A percentile compares a stretch with the other conserved stretches of the same genome.
These are phyloP conservation scores for Argentina silus DNA, from an alignment of 2,797 vertebrate genomes.

Conservation along the genomic window DNA sequence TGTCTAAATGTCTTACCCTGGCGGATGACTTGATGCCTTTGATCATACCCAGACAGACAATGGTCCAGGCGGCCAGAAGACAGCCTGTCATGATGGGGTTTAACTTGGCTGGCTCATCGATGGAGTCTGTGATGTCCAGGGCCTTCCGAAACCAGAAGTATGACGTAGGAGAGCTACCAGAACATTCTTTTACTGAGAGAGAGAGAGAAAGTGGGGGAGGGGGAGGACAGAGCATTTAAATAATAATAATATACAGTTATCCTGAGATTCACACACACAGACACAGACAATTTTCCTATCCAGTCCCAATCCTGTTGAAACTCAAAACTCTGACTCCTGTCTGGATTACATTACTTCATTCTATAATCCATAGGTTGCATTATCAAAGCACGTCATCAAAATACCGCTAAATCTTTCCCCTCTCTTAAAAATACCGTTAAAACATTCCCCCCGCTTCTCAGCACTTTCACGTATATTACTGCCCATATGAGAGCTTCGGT, in stretches of 20 bases:
- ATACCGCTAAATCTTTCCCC: too few relatives aligned
- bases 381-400: too few relatives aligned
- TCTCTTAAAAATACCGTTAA: too few relatives aligned
- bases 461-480: too few relatives aligned
- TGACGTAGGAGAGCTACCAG: conserved; percentile 77
- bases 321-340: too few relatives aligned
- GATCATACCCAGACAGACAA: conserved; percentile 85
- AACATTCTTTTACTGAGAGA: conserved; percentile 75
- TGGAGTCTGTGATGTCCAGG: conserved; percentile 81
- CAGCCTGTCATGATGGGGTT: conserved; percentile 81
- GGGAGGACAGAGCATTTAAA: neutral
- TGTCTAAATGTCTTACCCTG: conserved; percentile 63
- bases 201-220: conserved; percentile 24
- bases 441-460: too few relatives aligned
- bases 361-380: too few relatives aligned
- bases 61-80: conserved; percentile 81
- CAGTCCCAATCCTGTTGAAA: too few relatives aligned
- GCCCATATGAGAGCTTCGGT: too few relatives aligned
- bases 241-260: neutral
- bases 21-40: conserved; percentile 89
- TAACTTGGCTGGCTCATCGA: conserved; percentile 75
- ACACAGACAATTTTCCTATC: neutral
- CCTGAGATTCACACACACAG: neutral
- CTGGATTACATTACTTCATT: too few relatives aligned
- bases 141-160: conserved; percentile 88